Evolutionary conservation across 2,797 vertebrate species (phyloP).

Genomic region (Channallabes apus): DNA sequence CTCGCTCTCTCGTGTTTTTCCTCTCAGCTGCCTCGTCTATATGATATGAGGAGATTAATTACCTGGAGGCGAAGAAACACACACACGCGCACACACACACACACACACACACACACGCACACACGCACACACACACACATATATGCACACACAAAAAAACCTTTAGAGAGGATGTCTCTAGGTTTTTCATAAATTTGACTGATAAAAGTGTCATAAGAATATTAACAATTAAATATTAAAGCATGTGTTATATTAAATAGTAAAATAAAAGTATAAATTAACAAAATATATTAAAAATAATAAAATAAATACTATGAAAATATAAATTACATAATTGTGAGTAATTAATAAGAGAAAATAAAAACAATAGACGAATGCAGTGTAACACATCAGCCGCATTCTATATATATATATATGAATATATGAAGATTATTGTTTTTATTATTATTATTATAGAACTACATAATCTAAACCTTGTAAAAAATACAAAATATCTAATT

Average conservation of each 20-base stretch:
- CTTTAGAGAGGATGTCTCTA: neutral
- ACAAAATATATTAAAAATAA: too few relatives aligned
- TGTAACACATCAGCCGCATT: neutral
- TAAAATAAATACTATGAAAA: too few relatives aligned
- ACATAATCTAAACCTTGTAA: too few relatives aligned
- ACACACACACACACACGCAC: too few relatives aligned
- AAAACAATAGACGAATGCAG: neutral
- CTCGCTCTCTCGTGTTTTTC: conserved; percentile 32
- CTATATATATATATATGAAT: too few relatives aligned
- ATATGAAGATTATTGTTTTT: too few relatives aligned
- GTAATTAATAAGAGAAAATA: neutral
- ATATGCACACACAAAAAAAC: neutral
- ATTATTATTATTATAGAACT: too few relatives aligned
- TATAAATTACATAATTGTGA: neutral
- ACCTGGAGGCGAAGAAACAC: neutral
- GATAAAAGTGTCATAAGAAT: neutral
- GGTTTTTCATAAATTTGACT: neutral
- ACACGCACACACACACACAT: neutral
- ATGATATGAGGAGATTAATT: conserved; percentile 3
- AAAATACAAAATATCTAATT: too few relatives aligned
- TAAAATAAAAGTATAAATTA: too few relatives aligned
- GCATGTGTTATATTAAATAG: neutral
- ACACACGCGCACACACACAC: neutral
- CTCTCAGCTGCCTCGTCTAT: conserved; percentile 47
- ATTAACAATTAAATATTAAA: neutral